phyloP scores from a whole-genome alignment of 2,797 vertebrate genomes.

The Sylvilagus floridanus region DNA sequence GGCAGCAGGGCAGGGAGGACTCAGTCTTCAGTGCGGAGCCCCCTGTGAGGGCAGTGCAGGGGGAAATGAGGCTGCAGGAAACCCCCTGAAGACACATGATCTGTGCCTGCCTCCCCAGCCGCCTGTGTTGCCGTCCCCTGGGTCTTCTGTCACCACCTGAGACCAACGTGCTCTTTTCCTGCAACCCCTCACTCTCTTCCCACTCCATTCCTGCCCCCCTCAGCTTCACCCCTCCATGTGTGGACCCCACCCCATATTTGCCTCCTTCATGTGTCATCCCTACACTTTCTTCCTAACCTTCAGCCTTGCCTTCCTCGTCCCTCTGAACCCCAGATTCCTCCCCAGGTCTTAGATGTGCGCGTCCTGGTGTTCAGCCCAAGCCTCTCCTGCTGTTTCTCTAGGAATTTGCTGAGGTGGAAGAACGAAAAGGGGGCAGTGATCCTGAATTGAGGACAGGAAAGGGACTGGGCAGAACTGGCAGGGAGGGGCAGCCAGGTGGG shows the following conservation, averaged over 20 bases:
- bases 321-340: background rate
- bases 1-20: background rate
- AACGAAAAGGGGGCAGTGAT: background rate
- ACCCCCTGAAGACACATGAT: background rate
- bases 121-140: background rate
- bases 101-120: background rate
- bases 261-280: background rate
- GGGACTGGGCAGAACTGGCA: background rate
- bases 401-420: conserved; percentile 53
- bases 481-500: background rate
- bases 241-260: background rate
- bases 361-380: background rate
- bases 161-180: background rate
- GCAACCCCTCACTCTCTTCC: background rate
- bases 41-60: background rate
- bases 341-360: background rate
- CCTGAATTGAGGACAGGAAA: background rate
- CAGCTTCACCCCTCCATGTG: background rate
- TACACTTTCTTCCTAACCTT: background rate
- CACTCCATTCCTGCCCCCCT: background rate
- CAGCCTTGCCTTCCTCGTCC: background rate
- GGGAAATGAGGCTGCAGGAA: background rate
- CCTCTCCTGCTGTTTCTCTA: conserved; percentile 39
- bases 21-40: background rate
- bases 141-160: background rate